These are phyloP conservation scores for Eristalinus aeneus DNA, from an alignment of 2,888 invertebrate genomes.

Conservation along the genomic window DNA sequence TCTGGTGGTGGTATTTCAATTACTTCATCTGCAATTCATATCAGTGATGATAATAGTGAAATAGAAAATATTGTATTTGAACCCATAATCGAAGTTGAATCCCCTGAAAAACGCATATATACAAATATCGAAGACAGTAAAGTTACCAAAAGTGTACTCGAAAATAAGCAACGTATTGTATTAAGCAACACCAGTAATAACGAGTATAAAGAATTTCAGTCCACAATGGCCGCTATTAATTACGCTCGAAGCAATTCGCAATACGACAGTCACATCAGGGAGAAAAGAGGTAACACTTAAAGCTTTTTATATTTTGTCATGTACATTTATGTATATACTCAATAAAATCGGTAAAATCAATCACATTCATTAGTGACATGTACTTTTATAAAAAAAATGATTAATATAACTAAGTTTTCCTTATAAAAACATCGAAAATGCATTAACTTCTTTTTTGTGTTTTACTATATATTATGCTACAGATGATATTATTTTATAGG, in stretches of 20 bases:
- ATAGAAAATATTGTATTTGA: constrained; percentile 20
- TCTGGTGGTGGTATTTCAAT: constrained; percentile 54
- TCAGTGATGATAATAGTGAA: constrained; percentile 44
- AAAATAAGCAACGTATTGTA: constrained; percentile 47
- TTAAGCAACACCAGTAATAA: constrained; percentile 69
- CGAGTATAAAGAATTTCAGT: constrained; percentile 82
- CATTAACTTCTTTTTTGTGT: no score
- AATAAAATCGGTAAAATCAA: not conserved
- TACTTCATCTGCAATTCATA: constrained; percentile 62
- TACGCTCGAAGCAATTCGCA: constrained; percentile 90
- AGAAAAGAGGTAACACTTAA: constrained; percentile 88
- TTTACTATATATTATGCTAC: no score
- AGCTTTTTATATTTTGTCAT: no score
- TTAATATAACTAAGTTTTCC: no score
- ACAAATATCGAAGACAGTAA: constrained; percentile 29
- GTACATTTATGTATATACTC: not conserved
- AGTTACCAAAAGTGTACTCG: constrained; percentile 38
- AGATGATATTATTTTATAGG: no score
- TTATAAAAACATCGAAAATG: no score
- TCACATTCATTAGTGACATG: no score
- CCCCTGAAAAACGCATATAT: constrained; percentile 26
- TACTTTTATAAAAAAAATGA: no score
- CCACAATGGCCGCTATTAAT: constrained; percentile 85
- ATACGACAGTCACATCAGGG: constrained; percentile 92
- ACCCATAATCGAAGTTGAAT: constrained; percentile 36